phyloP scores from a whole-genome alignment of 1,140 invertebrate genomes.

The Theocolax elegans region DNA sequence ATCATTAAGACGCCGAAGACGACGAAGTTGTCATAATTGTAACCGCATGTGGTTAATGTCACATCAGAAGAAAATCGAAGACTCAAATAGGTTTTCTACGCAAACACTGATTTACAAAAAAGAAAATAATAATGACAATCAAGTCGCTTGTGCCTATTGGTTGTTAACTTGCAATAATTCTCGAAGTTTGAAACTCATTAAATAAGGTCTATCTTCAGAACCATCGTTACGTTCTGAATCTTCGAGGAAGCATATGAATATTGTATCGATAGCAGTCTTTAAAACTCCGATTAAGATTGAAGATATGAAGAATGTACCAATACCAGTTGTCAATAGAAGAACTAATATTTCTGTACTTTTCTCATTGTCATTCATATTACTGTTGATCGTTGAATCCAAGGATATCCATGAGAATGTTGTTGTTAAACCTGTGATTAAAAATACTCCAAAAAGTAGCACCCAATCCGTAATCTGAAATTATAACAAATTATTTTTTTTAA shows the following conservation, averaged over 20 bases:
- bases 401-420: not conserved
- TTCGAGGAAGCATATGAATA: slow-evolving; percentile 96
- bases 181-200: slow-evolving; percentile 83
- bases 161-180: slow-evolving; percentile 55
- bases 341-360: not conserved
- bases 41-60: too few relatives aligned
- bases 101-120: too few relatives aligned
- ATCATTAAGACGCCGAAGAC: too few relatives aligned
- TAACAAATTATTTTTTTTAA: too few relatives aligned
- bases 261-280: slow-evolving; percentile 92
- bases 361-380: not conserved
- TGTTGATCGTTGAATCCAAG: not conserved
- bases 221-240: slow-evolving; percentile 96
- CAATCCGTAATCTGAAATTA: not conserved
- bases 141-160: too few relatives aligned
- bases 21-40: too few relatives aligned
- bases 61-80: too few relatives aligned
- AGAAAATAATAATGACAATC: too few relatives aligned
- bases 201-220: slow-evolving; percentile 88
- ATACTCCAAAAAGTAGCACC: not conserved
- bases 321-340: slow-evolving; percentile 47
- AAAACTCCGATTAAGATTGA: slow-evolving; percentile 92
- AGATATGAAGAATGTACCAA: slow-evolving; percentile 71
- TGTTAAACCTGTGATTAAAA: not conserved
- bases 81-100: too few relatives aligned